phyloP scores from a whole-genome alignment of 1,140 invertebrate genomes.

The Sminthurinus signatus region DNA sequence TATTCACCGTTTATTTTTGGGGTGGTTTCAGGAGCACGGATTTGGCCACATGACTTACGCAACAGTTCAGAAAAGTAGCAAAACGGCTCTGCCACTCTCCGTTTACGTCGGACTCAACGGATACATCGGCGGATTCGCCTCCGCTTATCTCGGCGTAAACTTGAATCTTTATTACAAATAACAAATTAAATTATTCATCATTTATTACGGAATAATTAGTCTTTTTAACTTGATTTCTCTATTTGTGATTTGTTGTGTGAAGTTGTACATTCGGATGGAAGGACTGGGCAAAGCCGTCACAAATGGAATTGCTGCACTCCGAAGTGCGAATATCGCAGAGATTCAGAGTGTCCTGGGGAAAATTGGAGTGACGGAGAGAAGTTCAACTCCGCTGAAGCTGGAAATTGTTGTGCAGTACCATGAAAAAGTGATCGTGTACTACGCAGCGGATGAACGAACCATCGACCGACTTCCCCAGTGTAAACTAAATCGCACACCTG shows the following conservation, averaged over 20 bases:
- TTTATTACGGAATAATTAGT: neutral
- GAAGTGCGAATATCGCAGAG: conserved; percentile 23
- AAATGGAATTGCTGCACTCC: conserved; percentile 7
- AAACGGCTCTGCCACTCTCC: conserved; percentile 25
- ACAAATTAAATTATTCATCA: conserved; percentile 1
- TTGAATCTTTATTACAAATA: neutral
- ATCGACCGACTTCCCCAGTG: conserved; percentile 4
- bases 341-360: conserved; percentile 24
- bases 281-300: conserved; percentile 31
- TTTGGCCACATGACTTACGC: conserved; percentile 21
- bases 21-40: conserved; percentile 20
- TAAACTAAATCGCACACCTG: neutral
- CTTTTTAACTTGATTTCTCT: neutral
- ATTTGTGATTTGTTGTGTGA: conserved; percentile 3
- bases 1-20: no score
- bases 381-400: conserved; percentile 20
- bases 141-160: conserved; percentile 26
- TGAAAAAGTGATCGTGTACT: conserved; percentile 18
- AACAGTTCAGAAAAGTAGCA: conserved; percentile 28
- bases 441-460: conserved; percentile 30
- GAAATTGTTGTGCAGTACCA: conserved; percentile 24
- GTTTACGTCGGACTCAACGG: conserved; percentile 25
- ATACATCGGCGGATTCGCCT: conserved; percentile 29
- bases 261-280: conserved; percentile 35
- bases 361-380: conserved; percentile 16